Base-by-base conservation (phyloP, 2,113 vertebrate species). In the Tonatia bakeri region DNA sequence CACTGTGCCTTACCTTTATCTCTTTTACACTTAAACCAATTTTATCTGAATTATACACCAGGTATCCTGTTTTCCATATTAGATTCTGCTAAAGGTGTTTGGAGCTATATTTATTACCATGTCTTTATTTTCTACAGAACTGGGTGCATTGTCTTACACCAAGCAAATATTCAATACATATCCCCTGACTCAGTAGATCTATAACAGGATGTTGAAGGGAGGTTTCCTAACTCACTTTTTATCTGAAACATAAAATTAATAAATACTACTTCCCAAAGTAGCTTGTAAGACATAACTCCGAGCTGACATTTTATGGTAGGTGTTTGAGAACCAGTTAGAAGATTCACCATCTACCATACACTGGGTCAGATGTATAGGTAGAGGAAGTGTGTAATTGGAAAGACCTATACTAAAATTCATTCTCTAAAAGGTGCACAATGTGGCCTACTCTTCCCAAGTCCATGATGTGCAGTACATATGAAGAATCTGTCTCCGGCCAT, bases 141-240 rank as follows among this genome's bases (percentile, higher is more conserved):
- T 7, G 45, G 1, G 5, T 45, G 81, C 6, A 73, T 4, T 43
- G 8, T 33, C 15, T 82, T 65, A 81, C 33, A 67, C 36, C 72
- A 5, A 36, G 6, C 13, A 47, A 36, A n/a, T 54, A 61, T 40
- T 70, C 13, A 47, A 22, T 64, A 86, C 50, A 77, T 52, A 77
- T 56, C 31, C 86, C 38, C 8, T 81, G 31, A 69, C 15, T 84
- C 31, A 87, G 9, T 45, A 75, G 33, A 61, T 24, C 11, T 87
- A 6, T 22, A 90, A 79, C 0, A 12, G 5, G 17, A 38, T 64
- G 4, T 52, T 81, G 81, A 73, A 77, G 3, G 16, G 2, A 91
- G 59, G 26, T 87, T 94, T 69, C 9, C 13, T 76, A 69, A 80
- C 24, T 93, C n/a, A 43, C 6, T 89, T 96, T 96, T 91, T 75